A percentile compares a stretch with the other conserved stretches of the same genome.
phyloP scores from a whole-genome alignment of 2,797 vertebrate species.

The Melanotaenia trifasciata region DNA sequence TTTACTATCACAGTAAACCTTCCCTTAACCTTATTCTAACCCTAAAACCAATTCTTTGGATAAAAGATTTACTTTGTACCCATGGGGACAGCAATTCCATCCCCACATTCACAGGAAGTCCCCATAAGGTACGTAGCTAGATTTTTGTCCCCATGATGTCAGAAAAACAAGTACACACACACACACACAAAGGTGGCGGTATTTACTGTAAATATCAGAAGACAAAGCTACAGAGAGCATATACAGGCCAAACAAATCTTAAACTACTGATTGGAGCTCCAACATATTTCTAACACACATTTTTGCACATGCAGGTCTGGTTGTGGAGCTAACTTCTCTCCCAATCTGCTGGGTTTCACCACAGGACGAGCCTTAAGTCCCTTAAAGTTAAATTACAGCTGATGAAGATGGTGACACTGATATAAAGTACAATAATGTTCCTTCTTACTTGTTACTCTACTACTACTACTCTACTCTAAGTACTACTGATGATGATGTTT shows the following conservation, averaged over 20 bases:
- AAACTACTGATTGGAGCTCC: conserved; percentile 35
- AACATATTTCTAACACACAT: conserved; percentile 17
- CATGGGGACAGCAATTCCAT: background rate
- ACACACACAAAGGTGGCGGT: conserved; percentile 22
- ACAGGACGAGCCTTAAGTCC: conserved; percentile 67
- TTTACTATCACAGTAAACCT: no score
- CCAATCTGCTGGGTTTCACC: conserved; percentile 67
- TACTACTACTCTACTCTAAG: conserved; percentile 85
- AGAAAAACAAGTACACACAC: conserved; percentile 6
- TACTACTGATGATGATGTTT: conserved; percentile 80
- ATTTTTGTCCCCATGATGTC: background rate
- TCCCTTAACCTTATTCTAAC: no score
- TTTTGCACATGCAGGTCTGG: conserved; percentile 43
- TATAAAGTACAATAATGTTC: conserved; percentile 85
- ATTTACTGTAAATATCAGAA: conserved; percentile 64
- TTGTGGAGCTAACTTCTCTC: conserved; percentile 66
- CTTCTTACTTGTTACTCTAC: conserved; percentile 87
- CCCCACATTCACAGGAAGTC: background rate
- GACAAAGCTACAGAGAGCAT: conserved; percentile 45
- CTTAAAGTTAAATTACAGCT: conserved; percentile 68
- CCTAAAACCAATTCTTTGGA: background rate
- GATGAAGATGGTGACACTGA: conserved; percentile 71
- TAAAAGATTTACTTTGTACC: background rate
- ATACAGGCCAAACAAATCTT: conserved; percentile 47
- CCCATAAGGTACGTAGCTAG: background rate